A percentile compares a stretch with the other conserved stretches of the same genome.
Evolutionary conservation across 2,888 invertebrate species (phyloP).

Genomic region (Micoletzkya japonica): DNA sequence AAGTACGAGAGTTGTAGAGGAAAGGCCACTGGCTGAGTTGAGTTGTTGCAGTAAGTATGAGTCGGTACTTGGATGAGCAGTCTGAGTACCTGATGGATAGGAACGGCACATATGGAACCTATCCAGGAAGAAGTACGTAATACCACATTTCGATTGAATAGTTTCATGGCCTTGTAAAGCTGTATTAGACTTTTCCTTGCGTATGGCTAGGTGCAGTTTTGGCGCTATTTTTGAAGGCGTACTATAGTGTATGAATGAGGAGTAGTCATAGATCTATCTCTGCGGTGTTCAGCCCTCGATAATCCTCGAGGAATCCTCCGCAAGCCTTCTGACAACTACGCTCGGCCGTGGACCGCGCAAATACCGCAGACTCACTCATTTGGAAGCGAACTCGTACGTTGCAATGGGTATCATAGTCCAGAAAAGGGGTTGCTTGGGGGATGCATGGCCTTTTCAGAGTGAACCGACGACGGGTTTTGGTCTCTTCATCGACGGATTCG

Average conservation of each 20-base stretch:
- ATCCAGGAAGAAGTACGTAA: slow-evolving; percentile 13
- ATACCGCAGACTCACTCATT: slow-evolving; percentile 26
- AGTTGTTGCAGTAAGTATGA: background rate
- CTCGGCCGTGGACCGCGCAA: slow-evolving; percentile 14
- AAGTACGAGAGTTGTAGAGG: too few species aligned
- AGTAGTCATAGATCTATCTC: background rate
- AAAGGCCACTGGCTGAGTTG: background rate
- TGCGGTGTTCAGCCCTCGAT: background rate
- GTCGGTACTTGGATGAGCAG: slow-evolving; percentile 26
- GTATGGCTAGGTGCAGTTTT: too few species aligned
- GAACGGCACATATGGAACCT: slow-evolving; percentile 27
- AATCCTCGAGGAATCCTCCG: slow-evolving; percentile 26
- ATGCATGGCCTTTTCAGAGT: background rate
- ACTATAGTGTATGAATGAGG: too few species aligned
- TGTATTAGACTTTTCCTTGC: too few species aligned
- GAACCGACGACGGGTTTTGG: slow-evolving; percentile 21
- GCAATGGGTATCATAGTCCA: background rate
- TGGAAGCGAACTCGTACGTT: slow-evolving; percentile 11
- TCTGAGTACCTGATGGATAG: slow-evolving; percentile 27
- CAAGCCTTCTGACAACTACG: slow-evolving; percentile 23
- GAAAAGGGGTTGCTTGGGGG: background rate
- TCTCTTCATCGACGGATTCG: slow-evolving; percentile 29
- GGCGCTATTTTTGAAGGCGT: too few species aligned
- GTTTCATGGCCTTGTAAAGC: too few species aligned
- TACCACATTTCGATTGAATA: too few species aligned